Evolutionary conservation across 2,113 vertebrate genomes (phyloP).

Genomic region (Ictalurus furcatus): DNA sequence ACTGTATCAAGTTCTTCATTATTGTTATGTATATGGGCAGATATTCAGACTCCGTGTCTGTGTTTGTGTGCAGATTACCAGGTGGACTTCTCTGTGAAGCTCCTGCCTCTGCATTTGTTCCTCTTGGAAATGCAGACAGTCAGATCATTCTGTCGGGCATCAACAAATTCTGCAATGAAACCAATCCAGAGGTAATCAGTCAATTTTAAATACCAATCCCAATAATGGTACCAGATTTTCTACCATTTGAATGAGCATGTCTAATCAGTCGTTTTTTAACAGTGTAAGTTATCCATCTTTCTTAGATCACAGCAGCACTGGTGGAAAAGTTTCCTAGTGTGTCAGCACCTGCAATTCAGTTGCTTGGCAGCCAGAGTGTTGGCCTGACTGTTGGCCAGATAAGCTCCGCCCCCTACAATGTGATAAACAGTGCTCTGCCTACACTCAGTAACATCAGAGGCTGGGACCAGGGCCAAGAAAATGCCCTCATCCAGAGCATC

Average conservation of each 20-base stretch:
- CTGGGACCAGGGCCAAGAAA: constrained; percentile 62
- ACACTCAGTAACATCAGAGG: constrained; percentile 50
- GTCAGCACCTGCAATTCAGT: constrained; percentile 32
- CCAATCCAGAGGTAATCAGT: constrained; percentile 42
- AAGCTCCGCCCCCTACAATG: constrained; percentile 24
- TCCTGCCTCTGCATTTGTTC: neutral
- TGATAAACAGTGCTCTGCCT: constrained; percentile 53
- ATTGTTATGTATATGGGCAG: neutral
- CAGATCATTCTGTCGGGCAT: neutral
- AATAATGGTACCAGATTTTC: neutral
- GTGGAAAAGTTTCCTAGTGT: constrained; percentile 58
- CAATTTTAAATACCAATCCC: neutral
- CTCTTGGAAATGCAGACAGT: neutral
- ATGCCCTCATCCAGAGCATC: constrained; percentile 53
- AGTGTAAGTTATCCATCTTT: neutral
- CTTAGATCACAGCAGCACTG: constrained; percentile 58
- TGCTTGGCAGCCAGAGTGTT: constrained; percentile 53
- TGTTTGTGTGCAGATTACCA: constrained; percentile 4
- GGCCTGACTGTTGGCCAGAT: constrained; percentile 61
- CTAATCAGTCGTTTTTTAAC: neutral
- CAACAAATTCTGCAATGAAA: constrained; percentile 41
- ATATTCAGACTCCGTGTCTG: neutral
- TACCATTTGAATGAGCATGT: neutral
- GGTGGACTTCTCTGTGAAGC: neutral
- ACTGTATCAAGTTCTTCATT: neutral